phyloP scores from a whole-genome alignment of 2,888 invertebrate species.

The Kuschelorhynchus macadamiae region DNA sequence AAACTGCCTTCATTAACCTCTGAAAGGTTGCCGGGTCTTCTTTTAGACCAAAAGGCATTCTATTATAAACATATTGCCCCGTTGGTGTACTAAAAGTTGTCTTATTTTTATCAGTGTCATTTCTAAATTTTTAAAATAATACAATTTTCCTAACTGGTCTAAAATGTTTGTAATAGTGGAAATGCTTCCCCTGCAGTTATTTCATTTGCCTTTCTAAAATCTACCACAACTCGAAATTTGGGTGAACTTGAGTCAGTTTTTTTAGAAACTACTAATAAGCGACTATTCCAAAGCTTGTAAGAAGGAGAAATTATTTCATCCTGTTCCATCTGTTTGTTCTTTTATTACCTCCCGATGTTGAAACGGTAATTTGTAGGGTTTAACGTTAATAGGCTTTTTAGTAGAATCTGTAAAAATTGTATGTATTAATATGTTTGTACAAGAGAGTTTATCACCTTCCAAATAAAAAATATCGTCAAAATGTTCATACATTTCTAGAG shows the following conservation, averaged over 20 bases:
- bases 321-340: too few species aligned
- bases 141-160: constrained; percentile 16
- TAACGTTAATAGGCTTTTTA: constrained; percentile 9
- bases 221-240: constrained; percentile 2
- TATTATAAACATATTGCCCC: constrained; percentile 53
- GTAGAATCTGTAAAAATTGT: constrained; percentile 10
- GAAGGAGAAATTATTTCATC: constrained; percentile 1
- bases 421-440: constrained; percentile 14
- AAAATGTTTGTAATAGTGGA: constrained; percentile 6
- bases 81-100: constrained; percentile 10
- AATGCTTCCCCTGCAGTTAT: constrained; percentile 14
- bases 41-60: constrained; percentile 54
- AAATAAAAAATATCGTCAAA: constrained; percentile 20
- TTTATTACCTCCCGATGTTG: constrained; percentile 1
- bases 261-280: constrained; percentile 16
- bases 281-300: constrained; percentile 15
- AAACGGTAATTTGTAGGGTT: constrained; percentile 22
- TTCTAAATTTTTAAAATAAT: constrained; percentile 19
- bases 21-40: constrained; percentile 54
- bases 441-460: constrained; percentile 18
- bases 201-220: constrained; percentile 7
- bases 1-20: constrained; percentile 52
- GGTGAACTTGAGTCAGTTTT: background rate
- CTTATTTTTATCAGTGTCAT: background rate
- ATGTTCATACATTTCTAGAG: background rate